A percentile compares a stretch with the other conserved stretches of the same genome.
Conservation (phyloP, 2,797 vertebrate species). For the Lacerta bilineata region DNA sequence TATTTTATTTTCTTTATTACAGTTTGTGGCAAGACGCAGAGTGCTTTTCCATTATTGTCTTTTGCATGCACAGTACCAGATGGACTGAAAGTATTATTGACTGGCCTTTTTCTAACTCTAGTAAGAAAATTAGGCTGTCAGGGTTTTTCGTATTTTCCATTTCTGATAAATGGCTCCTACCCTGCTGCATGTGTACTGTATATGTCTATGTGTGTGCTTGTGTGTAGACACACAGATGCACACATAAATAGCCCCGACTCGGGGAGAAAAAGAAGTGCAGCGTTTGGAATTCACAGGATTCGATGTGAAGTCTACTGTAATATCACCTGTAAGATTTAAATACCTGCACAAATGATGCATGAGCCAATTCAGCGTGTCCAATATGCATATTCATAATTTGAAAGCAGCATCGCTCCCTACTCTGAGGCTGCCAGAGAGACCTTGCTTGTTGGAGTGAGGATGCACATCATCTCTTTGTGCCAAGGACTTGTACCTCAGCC, state of each 20-base stretch:
- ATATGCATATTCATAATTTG: neutral
- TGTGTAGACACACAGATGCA: neutral
- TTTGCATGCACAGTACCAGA: constrained; percentile 24
- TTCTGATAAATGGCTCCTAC: constrained; percentile 33
- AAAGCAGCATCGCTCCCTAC: neutral
- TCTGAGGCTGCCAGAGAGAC: neutral
- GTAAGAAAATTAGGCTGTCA: constrained; percentile 9
- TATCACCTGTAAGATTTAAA: neutral
- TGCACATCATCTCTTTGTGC: neutral
- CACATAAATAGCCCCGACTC: neutral
- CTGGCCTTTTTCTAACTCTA: neutral
- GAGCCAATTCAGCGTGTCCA: neutral
- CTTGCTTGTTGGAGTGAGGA: neutral
- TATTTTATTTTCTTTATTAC: constrained; percentile 24
- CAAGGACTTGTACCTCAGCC: neutral
- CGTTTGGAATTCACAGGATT: neutral
- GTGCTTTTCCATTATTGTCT: constrained; percentile 17
- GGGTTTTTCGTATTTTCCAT: neutral
- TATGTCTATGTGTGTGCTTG: neutral
- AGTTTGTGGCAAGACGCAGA: constrained; percentile 30
- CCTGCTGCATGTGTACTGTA: constrained; percentile 1
- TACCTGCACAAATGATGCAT: neutral
- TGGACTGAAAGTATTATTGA: neutral
- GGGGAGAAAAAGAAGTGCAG: neutral
- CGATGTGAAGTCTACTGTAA: neutral